Base-by-base conservation (phyloP, 2,888 invertebrate species). In the Zaprionus lineosus region DNA sequence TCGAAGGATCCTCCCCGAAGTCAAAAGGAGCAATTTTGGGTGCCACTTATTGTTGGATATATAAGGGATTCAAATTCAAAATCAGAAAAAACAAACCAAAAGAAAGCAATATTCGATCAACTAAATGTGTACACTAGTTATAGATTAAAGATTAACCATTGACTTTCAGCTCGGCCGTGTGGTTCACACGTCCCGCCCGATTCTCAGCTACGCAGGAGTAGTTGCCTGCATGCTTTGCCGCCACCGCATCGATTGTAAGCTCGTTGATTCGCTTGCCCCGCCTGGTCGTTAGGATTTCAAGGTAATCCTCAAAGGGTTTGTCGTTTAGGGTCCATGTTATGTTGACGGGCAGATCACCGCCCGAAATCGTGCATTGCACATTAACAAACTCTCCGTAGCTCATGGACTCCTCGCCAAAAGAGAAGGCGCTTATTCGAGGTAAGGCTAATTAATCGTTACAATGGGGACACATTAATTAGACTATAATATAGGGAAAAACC, bases 191-290 rank as follows among this genome's bases (percentile, higher is more conserved):
- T 81, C 95, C 96, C 56, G 94, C 95, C 74, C 91, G 91, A 90
- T 95, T 96, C 90, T 93, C 92, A 52, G 94, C 95, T 72, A 92
- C 91, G 88, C 95, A 95, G 70, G 94, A 93, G 90, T 95, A 95
- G 88, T 94, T 94, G 61, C 95, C 95, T 57, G 93, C 93, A 89
- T 95, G 94, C 82, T 92, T 92, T 70, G 93, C 93, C 78, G 92
- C 91, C 52, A 94, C 93, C 4, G 94, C 92, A 74, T 93, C 93
- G 82, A 95, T 94, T 84, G 93, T 93, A 81, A 95, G 90, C 43
- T 91, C 90, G 66, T 91, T 91, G 37, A 91, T 91, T 64, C 92
- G 90, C 84, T 91, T 91, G 53, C 91, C 92, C 65, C 88, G 84
- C 63, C 86, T 89, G 1, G 88, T 87, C 14, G 87, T 88, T 7